Evolutionary conservation across 2,888 invertebrate species (phyloP).

Genomic region (Agrotis ipsilon): DNA sequence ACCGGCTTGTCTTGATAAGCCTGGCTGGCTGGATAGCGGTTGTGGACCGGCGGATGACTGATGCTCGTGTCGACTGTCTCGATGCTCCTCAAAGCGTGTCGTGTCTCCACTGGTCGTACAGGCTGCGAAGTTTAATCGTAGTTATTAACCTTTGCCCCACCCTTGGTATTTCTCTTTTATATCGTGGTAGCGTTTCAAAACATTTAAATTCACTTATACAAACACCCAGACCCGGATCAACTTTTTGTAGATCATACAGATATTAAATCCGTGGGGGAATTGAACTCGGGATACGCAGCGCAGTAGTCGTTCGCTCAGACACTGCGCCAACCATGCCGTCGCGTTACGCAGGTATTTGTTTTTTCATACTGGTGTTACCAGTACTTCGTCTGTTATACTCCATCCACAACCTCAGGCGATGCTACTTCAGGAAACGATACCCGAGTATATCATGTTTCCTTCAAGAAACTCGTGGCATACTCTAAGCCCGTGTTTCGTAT

Average conservation of each 20-base stretch:
- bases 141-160: constrained; percentile 2
- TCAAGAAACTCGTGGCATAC: background rate
- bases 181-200: too few species aligned
- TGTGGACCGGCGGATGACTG: constrained; percentile 40
- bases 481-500: background rate
- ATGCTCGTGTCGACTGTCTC: constrained; percentile 68
- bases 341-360: background rate
- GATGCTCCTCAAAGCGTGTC: constrained; percentile 70
- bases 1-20: constrained; percentile 72
- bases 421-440: background rate
- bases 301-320: too few species aligned
- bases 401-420: background rate
- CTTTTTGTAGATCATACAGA: too few species aligned
- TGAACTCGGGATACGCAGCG: too few species aligned
- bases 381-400: background rate
- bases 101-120: constrained; percentile 34
- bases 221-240: too few species aligned
- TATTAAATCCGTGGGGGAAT: too few species aligned
- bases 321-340: too few species aligned
- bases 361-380: background rate
- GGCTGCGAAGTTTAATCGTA: constrained; percentile 25
- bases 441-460: background rate
- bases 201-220: too few species aligned
- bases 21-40: constrained; percentile 55
- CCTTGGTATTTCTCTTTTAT: too few species aligned